Conservation (phyloP, 2,888 invertebrate genomes). For the Zele albiditarsus region DNA sequence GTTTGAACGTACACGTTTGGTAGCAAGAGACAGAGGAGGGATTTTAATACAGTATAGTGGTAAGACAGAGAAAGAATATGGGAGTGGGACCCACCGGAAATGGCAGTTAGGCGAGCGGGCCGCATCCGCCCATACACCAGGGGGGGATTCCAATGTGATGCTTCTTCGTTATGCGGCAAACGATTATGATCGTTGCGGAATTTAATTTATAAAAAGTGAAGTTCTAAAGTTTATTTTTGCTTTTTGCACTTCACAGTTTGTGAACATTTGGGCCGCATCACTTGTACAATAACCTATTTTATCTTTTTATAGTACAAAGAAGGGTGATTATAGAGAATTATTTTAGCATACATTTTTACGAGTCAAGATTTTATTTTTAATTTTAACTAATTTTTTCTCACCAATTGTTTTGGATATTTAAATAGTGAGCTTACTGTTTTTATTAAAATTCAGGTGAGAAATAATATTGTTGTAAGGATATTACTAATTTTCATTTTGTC, state of each 20-base stretch:
- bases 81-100: slow-evolving; percentile 66
- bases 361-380: too few species aligned
- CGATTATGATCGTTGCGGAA: slow-evolving; percentile 5
- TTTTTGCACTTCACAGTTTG: not conserved
- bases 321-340: too few species aligned
- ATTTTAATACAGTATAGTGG: slow-evolving; percentile 19
- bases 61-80: slow-evolving; percentile 41
- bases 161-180: slow-evolving; percentile 33
- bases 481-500: too few species aligned
- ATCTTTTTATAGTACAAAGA: too few species aligned
- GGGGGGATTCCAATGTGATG: slow-evolving; percentile 59
- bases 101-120: slow-evolving; percentile 67
- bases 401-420: too few species aligned
- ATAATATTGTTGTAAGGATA: too few species aligned
- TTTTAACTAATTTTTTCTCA: too few species aligned
- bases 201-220: slow-evolving; percentile 7
- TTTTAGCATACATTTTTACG: too few species aligned
- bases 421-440: too few species aligned
- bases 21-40: slow-evolving; percentile 8
- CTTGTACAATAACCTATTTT: too few species aligned
- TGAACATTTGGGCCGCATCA: too few species aligned
- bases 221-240: not conserved
- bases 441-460: too few species aligned
- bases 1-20: not conserved
- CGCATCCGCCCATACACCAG: slow-evolving; percentile 61